A percentile compares a stretch with the other conserved stretches of the same genome.
Evolutionary conservation across 2,113 vertebrate genomes (phyloP).

Genomic region (Apaloderma vittatum): DNA sequence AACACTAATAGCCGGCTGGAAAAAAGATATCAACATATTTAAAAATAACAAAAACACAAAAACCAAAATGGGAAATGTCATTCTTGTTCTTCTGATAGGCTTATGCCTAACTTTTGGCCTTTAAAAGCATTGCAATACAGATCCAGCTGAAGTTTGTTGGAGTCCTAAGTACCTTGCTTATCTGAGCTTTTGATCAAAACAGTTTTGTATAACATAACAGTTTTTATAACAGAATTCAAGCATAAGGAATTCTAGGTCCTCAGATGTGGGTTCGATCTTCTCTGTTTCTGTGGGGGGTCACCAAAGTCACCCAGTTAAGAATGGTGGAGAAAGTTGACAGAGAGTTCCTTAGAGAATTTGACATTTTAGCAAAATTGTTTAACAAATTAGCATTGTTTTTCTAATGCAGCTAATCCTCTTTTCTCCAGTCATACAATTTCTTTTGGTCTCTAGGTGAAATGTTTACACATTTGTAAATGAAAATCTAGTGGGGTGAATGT

Average conservation of each 20-base stretch:
- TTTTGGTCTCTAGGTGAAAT: neutral
- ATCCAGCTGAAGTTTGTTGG: neutral
- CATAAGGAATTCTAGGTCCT: neutral
- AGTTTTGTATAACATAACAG: neutral
- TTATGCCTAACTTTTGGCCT: neutral
- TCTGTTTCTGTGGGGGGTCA: neutral
- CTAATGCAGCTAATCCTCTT: neutral
- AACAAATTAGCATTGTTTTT: neutral
- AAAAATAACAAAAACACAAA: too few relatives aligned
- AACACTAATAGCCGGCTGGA: neutral
- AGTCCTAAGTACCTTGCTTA: neutral
- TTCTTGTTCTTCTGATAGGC: neutral
- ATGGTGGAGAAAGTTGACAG: neutral
- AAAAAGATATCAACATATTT: neutral
- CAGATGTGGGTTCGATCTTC: neutral
- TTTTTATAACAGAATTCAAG: neutral
- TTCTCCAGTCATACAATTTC: neutral
- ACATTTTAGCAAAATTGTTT: neutral
- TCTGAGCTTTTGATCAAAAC: neutral
- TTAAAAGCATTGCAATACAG: neutral
- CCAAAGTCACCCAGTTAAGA: neutral
- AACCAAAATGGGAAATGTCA: neutral
- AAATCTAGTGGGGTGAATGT: neutral
- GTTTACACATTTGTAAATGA: neutral
- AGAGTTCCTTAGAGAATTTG: neutral